A percentile compares a stretch with the other conserved stretches of the same genome.
Conservation (phyloP, 2,797 vertebrate genomes). For the Poeciliopsis infans region DNA sequence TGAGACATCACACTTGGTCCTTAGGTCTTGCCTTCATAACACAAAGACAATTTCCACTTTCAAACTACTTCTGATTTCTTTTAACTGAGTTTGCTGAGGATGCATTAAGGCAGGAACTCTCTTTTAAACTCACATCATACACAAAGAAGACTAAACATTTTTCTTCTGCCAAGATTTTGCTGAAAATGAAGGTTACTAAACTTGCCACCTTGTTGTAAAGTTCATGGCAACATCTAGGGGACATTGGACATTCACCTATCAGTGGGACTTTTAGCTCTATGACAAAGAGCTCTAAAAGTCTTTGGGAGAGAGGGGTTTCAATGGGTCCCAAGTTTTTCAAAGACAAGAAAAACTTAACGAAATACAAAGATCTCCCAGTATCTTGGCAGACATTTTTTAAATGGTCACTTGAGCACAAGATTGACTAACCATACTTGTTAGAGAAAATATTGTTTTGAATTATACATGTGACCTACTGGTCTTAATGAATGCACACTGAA, state of each 20-base stretch:
- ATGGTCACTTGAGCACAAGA: background rate
- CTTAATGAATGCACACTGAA: background rate
- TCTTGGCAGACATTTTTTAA: too few relatives aligned
- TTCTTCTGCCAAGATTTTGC: background rate
- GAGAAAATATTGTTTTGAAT: background rate
- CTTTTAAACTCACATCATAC: background rate
- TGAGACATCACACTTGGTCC: slow-evolving; percentile 69
- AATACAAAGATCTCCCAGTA: background rate
- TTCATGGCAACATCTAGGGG: background rate
- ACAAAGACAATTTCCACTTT: slow-evolving; percentile 16
- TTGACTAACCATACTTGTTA: background rate
- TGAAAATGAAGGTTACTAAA: background rate
- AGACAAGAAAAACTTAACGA: background rate
- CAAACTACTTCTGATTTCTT: slow-evolving; percentile 48
- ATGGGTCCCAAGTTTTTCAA: background rate
- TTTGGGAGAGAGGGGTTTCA: too few relatives aligned
- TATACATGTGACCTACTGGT: background rate
- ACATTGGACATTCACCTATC: slow-evolving; percentile 1
- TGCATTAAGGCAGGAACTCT: background rate
- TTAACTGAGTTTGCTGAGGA: slow-evolving; percentile 36
- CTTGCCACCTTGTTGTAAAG: background rate
- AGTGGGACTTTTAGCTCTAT: background rate
- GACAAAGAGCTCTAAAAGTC: background rate
- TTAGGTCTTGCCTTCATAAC: slow-evolving; percentile 20
- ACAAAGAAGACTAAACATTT: background rate